Percentiles rank a stretch among this genome's conserved stretches.
phyloP scores from a whole-genome alignment of 2,888 invertebrate species.

The Machimus rusticus region DNA sequence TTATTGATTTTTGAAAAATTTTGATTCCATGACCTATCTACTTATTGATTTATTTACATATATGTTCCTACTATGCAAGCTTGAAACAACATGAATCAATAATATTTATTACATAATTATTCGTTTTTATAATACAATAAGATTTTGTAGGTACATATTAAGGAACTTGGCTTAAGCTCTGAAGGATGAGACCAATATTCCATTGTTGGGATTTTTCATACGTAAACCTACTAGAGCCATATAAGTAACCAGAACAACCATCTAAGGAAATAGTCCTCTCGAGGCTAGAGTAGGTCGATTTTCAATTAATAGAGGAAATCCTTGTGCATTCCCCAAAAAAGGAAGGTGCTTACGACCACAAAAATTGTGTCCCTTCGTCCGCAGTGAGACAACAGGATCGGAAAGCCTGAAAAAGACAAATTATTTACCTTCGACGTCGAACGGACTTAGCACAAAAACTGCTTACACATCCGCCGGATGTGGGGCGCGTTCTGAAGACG shows the following conservation, averaged over 20 bases:
- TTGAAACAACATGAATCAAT: not conserved
- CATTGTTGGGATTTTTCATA: not conserved
- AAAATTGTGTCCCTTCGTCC: not conserved
- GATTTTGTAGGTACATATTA: no score
- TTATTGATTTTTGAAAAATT: no score
- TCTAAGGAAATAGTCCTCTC: not conserved
- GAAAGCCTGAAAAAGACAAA: conserved; percentile 22
- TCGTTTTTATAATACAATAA: not conserved
- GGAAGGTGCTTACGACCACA: not conserved
- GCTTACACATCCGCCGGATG: conserved; percentile 1
- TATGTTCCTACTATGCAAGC: no score
- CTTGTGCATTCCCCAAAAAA: not conserved
- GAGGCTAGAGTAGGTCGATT: not conserved
- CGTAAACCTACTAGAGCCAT: not conserved
- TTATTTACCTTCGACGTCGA: conserved; percentile 30
- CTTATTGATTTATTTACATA: no score
- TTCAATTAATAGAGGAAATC: not conserved
- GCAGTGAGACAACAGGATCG: not conserved
- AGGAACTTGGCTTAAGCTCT: not conserved
- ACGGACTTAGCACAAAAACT: conserved; percentile 25
- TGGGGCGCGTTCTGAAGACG: conserved; percentile 6
- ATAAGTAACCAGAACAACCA: not conserved
- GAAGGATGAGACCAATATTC: not conserved
- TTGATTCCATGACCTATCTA: no score
- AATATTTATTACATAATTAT: not conserved